Evolutionary conservation across 2,888 invertebrate species (phyloP), one percentile per base, ranked within the genome.

Genomic region (Antitype chi): DNA sequence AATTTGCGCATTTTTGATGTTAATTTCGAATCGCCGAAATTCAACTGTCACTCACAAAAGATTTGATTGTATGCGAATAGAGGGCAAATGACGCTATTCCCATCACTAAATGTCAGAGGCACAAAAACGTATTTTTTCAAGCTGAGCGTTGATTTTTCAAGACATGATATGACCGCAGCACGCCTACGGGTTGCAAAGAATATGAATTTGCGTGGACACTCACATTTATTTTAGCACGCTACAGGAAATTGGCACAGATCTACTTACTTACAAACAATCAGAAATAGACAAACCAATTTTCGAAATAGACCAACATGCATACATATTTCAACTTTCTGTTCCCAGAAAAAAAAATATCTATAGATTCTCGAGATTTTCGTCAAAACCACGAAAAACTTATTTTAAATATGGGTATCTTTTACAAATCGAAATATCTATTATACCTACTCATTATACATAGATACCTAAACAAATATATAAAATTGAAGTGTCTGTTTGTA

Each of bases 31-130:
- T 59, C 49, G 76, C 73, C 15, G 83, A 91, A 93, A 93, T 92
- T 91, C 88, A 91, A 89, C 92, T 92, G 94, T 92, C 92, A 93
- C 84, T 88, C 88, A 86, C 71, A 84, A 89, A 89, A 13, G 87
- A 74, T 82, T 78, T 88, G 89, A 92, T 91, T 90, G 87, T 86
- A 86, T 79, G 84, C 76, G 89, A 92, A 93, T 90, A 83, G 85
- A 75, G 64, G 67, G 81, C 90, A 93, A 90, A 90, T 92, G 92
- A 89, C 89, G 89, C 78, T 68, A 32, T 85, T 85, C 85, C 79
- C 81, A 84, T 75, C 86, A 84, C 79, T 78, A 69, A 57, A 82
- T 70, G 68, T 81, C 76, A n/a, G 43, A 62, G 38, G 2, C 11
- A 43, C 15, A 72, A 75, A 63, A 20, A 11, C 20, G 17, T 52